Evolutionary conservation across 2,113 vertebrate genomes (phyloP), one percentile per base, ranked within the genome.

Genomic region (Craseonycteris thonglongyai): DNA sequence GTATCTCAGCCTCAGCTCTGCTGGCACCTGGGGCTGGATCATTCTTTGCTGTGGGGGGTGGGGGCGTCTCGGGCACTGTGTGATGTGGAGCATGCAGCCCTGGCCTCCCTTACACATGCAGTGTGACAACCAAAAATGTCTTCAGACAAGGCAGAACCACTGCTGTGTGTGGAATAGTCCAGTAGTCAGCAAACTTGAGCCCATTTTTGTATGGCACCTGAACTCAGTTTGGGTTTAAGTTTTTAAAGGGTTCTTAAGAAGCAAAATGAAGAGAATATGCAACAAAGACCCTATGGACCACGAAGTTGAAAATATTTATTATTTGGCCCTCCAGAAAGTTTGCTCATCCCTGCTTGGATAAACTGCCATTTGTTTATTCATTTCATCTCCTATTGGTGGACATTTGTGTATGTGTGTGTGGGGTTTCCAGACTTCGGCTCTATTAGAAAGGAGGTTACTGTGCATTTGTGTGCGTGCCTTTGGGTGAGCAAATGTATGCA

Each of bases 381-480:
- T 26, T 76, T 74, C 51, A 30, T 51, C 47, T 69, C n/a, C 26
- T 7, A 3, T 9, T 26, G 56, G 45, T 56, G 45, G 68, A 45
- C 66, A 19, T 54, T 18, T 42, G 38, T 0, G 26, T n/a, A n/a
- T n/a, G n/a, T n/a, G n/a, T n/a, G n/a, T n/a, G n/a, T n/a, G 33
- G 54, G 3, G 18, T 12, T 56, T 33, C 58, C 33, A 24, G 33
- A 22, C 61, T 59, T 69, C 40, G 33, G 54, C 30, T 7, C 35
- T 19, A 19, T 35, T 24, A 51, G 1, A 54, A 35, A 69, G 0
- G 11, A 69, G 83, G 59, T 13, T 69, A 51, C 51, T 14, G 35
- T 30, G 35, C 38, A 7, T 33, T 16, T 2, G 5, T 13, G 16
- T 22, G 14, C 2, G 1, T 42, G 15, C 40, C 15, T 10, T n/a